These are phyloP conservation scores for Pomatorhinus ruficollis DNA, from an alignment of 2,113 vertebrate genomes.

Conservation along the genomic window DNA sequence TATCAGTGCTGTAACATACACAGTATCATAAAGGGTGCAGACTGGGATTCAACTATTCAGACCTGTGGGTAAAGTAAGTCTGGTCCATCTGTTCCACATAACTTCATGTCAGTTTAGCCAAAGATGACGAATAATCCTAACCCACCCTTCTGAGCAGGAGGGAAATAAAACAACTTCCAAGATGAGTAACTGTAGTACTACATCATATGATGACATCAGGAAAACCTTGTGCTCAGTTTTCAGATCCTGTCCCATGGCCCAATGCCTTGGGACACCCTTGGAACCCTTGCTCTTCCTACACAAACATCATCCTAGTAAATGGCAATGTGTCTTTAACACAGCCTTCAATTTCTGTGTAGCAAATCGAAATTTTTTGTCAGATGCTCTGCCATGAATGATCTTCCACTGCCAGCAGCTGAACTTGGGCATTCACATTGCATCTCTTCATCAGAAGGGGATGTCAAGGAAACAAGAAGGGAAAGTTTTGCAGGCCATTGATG, in stretches of 20 bases:
- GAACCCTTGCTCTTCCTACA: neutral
- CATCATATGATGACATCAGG: neutral
- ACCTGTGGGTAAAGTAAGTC: neutral
- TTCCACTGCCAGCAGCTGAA: neutral
- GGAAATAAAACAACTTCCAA: neutral
- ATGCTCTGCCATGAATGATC: neutral
- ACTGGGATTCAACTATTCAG: neutral
- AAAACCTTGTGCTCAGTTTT: neutral
- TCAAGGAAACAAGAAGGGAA: neutral
- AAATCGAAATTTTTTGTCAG: neutral
- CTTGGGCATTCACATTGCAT: neutral
- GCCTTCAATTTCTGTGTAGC: neutral
- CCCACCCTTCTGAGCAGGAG: conserved; percentile 24
- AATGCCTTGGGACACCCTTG: neutral
- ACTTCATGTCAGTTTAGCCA: neutral
- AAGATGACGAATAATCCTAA: neutral
- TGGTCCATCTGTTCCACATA: conserved; percentile 25
- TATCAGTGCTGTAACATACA: neutral
- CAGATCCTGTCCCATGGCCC: neutral
- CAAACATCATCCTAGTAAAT: neutral
- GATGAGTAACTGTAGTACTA: neutral
- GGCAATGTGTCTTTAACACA: neutral
- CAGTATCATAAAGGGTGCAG: neutral
- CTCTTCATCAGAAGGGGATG: neutral
- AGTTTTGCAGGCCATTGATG: accelerated